phyloP scores from a whole-genome alignment of 2,113 vertebrate genomes.

The Isurus oxyrinchus region DNA sequence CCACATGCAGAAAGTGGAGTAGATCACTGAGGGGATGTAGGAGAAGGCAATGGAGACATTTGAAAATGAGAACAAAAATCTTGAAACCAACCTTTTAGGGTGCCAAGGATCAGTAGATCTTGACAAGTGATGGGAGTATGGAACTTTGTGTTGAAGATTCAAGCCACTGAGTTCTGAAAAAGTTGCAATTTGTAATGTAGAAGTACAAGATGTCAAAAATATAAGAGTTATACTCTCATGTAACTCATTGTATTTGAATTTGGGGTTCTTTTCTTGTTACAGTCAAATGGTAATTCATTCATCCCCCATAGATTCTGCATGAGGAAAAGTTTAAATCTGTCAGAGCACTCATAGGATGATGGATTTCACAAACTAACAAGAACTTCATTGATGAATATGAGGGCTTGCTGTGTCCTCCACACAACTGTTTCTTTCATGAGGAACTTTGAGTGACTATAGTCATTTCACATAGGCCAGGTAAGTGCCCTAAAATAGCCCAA shows the following conservation, averaged over 20 bases:
- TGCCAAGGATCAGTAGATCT: neutral
- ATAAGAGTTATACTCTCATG: too few relatives aligned
- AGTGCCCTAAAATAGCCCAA: conserved; percentile 41
- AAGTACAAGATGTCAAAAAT: neutral
- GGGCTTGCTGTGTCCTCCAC: conserved; percentile 39
- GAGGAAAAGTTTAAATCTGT: neutral
- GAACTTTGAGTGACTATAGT: conserved; percentile 14
- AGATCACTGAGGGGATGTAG: neutral
- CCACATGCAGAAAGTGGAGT: neutral
- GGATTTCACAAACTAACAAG: conserved; percentile 41
- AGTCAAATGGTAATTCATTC: neutral
- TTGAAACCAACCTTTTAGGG: neutral
- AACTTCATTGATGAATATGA: conserved; percentile 45
- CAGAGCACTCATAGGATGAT: neutral
- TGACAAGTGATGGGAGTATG: neutral
- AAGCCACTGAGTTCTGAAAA: neutral
- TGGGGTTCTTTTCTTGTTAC: neutral
- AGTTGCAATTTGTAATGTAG: neutral
- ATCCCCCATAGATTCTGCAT: neutral
- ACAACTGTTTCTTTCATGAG: conserved; percentile 21
- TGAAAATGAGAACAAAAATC: neutral
- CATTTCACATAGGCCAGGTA: neutral
- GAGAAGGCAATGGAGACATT: neutral
- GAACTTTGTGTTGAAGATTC: neutral
- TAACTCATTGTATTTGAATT: neutral